Base-by-base conservation (phyloP, 2,888 invertebrate genomes). In the Macaria liturata region DNA sequence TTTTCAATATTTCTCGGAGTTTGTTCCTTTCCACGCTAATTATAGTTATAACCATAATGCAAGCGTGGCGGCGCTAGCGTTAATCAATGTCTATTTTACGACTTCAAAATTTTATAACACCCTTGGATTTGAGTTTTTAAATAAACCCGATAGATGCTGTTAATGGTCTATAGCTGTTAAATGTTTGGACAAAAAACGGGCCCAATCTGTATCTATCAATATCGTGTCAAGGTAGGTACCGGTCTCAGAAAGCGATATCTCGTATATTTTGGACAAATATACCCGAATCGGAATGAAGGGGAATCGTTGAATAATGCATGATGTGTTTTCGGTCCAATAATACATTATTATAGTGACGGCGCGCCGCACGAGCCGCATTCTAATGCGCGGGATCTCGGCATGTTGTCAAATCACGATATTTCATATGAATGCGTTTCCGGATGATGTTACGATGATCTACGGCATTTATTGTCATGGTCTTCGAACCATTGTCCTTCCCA, bases 301-400 rank as follows among this genome's bases (percentile, higher is more conserved):
- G 80, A 79, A 72, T 70, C 72, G 69, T 79, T 91, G 89, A 85
- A 91, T 91, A 84, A 91, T 89, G 77, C 76, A 91, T 89, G 68
- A 80, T 79, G 66, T 62, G 71, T 73, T 76, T 72, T 75, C 76
- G 80, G 81, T 73, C 83, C 84, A 86, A 51, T 51, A 51, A 51
- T 45, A 51, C 37, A 30, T 88, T 84, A 88, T 86, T 81, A 37
- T 37, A 83, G 72, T 70, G 80, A 78, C 75, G 83, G 75, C 74
- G 79, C 80, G 75, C 75, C 81, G 89, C 90, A 90, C 91, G 91
- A 84, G 88, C 89, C 83, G 91, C 88, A 91, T 91, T 80, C 78
- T 86, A 88, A 91, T 87, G 83, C 71, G 66, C 66, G 64, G 67
- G 79, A 84, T 83, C 80, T 75, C 72, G 73, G 69, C 75, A 56